A percentile compares a stretch with the other conserved stretches of the same genome.
phyloP scores from a whole-genome alignment of 2,797 vertebrate species.

The Bufotes viridis region DNA sequence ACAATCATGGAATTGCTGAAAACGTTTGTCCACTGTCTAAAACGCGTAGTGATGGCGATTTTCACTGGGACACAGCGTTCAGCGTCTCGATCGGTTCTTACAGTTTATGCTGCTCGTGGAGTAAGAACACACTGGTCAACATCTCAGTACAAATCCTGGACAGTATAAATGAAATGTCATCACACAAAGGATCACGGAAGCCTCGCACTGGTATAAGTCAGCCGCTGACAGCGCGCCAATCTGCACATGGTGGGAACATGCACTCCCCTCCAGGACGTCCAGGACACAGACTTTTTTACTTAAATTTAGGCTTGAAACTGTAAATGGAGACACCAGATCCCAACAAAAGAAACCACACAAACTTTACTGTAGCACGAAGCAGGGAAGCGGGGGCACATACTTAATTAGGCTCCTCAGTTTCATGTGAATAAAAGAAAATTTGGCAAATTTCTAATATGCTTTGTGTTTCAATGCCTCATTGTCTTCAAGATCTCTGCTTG shows the following conservation, averaged over 20 bases:
- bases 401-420: background rate
- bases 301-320: background rate
- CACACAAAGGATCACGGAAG: background rate
- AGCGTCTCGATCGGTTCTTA: background rate
- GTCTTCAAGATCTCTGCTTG: too few species aligned
- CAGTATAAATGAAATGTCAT: background rate
- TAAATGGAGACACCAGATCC: background rate
- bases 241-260: background rate
- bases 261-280: background rate
- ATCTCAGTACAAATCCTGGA: background rate
- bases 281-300: background rate
- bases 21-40: background rate
- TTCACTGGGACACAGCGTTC: background rate
- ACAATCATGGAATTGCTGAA: background rate
- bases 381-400: background rate
- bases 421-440: background rate
- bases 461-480: background rate
- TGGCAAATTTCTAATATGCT: background rate
- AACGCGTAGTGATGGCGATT: background rate
- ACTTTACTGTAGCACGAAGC: background rate
- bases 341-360: background rate
- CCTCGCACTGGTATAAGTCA: background rate
- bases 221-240: background rate
- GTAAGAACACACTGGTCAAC: background rate
- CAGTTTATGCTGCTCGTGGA: background rate